These are phyloP conservation scores for Alectoris magna DNA, from an alignment of 2,797 vertebrate genomes.

Conservation along the genomic window DNA sequence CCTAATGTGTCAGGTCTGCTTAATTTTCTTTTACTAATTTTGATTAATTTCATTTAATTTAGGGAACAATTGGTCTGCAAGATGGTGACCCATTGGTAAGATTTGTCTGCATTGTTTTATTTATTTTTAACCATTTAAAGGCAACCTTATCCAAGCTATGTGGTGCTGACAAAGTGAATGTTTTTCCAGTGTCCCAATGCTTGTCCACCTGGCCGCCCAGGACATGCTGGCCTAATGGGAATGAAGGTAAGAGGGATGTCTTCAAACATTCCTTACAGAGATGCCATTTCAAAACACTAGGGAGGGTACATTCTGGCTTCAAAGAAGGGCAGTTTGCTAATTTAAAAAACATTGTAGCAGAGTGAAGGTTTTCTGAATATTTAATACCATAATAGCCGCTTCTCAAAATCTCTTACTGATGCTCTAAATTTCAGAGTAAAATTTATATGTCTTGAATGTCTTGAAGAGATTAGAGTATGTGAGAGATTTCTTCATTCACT, in stretches of 20 bases:
- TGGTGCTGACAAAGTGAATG: background rate
- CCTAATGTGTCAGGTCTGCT: background rate
- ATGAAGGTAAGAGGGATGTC: constrained; percentile 89
- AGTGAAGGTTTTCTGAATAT: background rate
- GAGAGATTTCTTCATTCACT: background rate
- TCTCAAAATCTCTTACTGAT: background rate
- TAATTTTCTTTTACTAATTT: constrained; percentile 22
- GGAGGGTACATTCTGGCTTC: background rate
- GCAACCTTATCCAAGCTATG: background rate
- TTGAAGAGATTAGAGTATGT: background rate
- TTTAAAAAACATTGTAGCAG: background rate
- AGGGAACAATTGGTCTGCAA: constrained; percentile 82
- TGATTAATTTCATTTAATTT: constrained; percentile 59
- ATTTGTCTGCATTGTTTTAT: background rate
- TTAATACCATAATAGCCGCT: background rate
- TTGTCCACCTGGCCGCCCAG: constrained; percentile 89
- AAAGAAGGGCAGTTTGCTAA: background rate
- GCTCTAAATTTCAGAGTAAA: background rate
- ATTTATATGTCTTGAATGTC: background rate
- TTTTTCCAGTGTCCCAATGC: constrained; percentile 90
- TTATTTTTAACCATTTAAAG: background rate
- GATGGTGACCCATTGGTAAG: constrained; percentile 85
- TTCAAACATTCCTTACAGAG: background rate
- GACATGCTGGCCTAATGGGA: constrained; percentile 93
- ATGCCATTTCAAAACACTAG: background rate